phyloP scores from a whole-genome alignment of 2,113 vertebrate species.

The Rhabdomys dilectus region DNA sequence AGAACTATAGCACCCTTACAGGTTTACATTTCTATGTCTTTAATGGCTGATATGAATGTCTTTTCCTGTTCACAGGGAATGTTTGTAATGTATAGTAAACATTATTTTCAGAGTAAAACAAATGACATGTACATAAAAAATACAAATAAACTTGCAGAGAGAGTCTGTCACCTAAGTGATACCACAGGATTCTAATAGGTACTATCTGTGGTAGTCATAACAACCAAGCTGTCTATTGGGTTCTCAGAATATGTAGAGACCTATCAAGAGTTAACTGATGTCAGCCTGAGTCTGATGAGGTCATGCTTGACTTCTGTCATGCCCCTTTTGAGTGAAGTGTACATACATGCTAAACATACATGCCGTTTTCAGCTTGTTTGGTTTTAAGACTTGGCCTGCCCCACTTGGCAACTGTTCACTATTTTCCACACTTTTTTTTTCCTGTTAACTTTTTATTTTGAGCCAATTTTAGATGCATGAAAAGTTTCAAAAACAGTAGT shows the following conservation, averaged over 20 bases:
- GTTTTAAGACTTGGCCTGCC: neutral
- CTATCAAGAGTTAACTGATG: neutral
- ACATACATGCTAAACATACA: neutral
- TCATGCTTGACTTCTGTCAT: accelerated
- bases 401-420: neutral
- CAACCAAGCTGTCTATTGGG: neutral
- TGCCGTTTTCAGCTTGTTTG: neutral
- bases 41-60: neutral
- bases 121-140: neutral
- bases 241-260: neutral
- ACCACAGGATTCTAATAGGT: too few relatives aligned
- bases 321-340: neutral
- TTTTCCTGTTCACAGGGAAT: neutral
- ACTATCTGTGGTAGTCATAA: neutral
- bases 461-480: conserved; percentile 4
- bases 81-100: neutral
- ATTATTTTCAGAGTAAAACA: conserved; percentile 7
- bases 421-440: neutral
- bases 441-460: conserved; percentile 15
- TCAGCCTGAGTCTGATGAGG: neutral
- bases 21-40: neutral
- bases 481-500: conserved; percentile 12
- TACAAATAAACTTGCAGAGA: neutral
- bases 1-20: neutral
- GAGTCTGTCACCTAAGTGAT: neutral